phyloP scores from a whole-genome alignment of 1,140 invertebrate species.

The Hycleus phaleratus region DNA sequence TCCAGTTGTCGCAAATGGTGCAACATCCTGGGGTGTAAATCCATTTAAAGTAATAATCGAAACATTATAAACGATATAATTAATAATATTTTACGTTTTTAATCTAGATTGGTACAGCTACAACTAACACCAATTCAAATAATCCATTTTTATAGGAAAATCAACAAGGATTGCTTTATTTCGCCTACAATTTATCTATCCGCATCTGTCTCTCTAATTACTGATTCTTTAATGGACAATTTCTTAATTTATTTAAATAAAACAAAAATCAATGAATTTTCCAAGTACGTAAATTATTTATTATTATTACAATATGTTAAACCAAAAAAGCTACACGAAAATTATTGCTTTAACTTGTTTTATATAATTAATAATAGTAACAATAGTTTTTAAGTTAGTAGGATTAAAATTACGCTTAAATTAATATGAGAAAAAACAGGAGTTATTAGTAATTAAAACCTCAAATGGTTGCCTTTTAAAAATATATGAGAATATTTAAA shows the following conservation, averaged over 20 bases:
- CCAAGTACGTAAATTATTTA: constrained; percentile 16
- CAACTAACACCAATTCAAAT: constrained; percentile 29
- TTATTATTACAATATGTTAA: constrained; percentile 18
- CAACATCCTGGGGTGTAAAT: constrained; percentile 31
- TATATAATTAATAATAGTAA: constrained; percentile 12
- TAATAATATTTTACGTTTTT: constrained; percentile 15
- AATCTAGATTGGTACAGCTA: constrained; percentile 24
- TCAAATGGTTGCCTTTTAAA: constrained; percentile 6
- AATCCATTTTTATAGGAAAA: constrained; percentile 39
- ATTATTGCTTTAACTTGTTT: constrained; percentile 16
- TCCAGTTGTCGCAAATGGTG: constrained; percentile 22
- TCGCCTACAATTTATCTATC: constrained; percentile 4
- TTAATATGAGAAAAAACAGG: constrained; percentile 1
- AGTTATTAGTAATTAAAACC: background rate
- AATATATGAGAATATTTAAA: background rate
- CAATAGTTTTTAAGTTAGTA: constrained; percentile 6
- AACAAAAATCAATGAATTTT: background rate
- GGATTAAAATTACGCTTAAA: constrained; percentile 17
- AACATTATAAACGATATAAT: background rate
- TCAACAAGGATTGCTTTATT: background rate
- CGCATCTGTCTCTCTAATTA: constrained; percentile 14
- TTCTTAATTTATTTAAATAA: background rate
- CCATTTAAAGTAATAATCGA: constrained; percentile 35
- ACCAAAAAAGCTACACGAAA: constrained; percentile 13
- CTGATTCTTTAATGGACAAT: background rate